Conservation (phyloP, 2,113 vertebrate species). For the Sardina pilchardus region DNA sequence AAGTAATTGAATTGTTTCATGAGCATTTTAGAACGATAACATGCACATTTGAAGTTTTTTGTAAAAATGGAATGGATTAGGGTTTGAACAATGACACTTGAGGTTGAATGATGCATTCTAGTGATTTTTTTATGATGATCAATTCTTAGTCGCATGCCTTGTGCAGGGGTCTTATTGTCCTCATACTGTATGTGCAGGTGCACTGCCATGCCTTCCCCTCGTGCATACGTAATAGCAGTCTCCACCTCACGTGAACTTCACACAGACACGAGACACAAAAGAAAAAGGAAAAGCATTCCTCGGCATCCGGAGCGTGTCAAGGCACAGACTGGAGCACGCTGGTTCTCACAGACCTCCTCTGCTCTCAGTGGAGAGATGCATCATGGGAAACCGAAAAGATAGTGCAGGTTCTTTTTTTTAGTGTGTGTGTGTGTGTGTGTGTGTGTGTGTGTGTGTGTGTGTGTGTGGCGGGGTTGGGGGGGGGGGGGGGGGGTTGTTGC, state of each 20-base stretch:
- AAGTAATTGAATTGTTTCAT: too few relatives aligned
- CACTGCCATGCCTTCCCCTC: not conserved
- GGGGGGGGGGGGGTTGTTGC: not conserved
- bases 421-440: not conserved
- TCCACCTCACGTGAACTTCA: not conserved
- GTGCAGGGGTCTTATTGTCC: not conserved
- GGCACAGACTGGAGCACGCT: slow-evolving; percentile 7
- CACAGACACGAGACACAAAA: not conserved
- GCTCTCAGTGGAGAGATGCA: slow-evolving; percentile 40
- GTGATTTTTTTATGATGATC: too few relatives aligned
- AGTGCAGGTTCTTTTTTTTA: not conserved
- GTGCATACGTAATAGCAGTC: not conserved
- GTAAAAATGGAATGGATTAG: too few relatives aligned
- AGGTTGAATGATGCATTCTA: too few relatives aligned
- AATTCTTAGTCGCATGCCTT: not conserved
- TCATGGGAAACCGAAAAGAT: slow-evolving; percentile 36
- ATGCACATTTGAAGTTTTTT: too few relatives aligned
- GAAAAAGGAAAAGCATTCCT: not conserved
- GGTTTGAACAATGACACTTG: too few relatives aligned
- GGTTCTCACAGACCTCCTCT: slow-evolving; percentile 46
- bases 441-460: not conserved
- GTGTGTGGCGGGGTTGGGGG: not conserved
- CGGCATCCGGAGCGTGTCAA: not conserved
- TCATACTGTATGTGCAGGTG: not conserved
- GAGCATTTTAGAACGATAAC: too few relatives aligned